phyloP scores from a whole-genome alignment of 2,888 invertebrate species.

The Dioctria linearis region DNA sequence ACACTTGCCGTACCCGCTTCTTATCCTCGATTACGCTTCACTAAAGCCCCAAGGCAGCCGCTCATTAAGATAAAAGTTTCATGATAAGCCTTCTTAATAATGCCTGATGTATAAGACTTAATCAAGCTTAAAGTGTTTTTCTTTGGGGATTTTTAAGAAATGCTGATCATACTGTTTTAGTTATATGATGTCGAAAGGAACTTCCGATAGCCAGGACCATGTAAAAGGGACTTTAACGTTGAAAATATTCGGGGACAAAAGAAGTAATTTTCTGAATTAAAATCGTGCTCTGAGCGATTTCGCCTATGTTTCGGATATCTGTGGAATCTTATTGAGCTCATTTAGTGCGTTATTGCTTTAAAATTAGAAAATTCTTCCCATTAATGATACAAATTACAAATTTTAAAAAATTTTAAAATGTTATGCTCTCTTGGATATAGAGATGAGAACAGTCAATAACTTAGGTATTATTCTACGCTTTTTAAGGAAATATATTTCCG shows the following conservation, averaged over 20 bases:
- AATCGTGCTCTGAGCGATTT: neutral
- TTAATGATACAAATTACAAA: too few species aligned
- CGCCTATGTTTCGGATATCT: neutral
- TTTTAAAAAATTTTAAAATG: too few species aligned
- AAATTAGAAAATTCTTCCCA: too few species aligned
- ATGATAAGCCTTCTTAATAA: conserved; percentile 39
- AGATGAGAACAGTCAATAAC: too few species aligned
- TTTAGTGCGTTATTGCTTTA: neutral
- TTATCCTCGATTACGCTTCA: conserved; percentile 43
- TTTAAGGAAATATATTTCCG: too few species aligned
- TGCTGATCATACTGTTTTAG: neutral
- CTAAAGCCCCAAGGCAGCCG: conserved; percentile 35
- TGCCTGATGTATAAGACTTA: conserved; percentile 28
- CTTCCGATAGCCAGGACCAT: neutral
- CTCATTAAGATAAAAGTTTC: conserved; percentile 43
- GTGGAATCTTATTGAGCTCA: neutral
- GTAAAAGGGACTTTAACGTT: neutral
- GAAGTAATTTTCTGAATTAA: neutral
- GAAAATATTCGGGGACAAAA: neutral
- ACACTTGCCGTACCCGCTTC: conserved; percentile 25
- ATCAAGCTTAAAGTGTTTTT: conserved; percentile 33
- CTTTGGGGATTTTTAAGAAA: neutral
- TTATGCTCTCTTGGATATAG: too few species aligned
- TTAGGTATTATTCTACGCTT: too few species aligned
- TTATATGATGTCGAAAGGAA: neutral